Conservation (phyloP, 2,797 vertebrate species). For the Euthynnus affinis region DNA sequence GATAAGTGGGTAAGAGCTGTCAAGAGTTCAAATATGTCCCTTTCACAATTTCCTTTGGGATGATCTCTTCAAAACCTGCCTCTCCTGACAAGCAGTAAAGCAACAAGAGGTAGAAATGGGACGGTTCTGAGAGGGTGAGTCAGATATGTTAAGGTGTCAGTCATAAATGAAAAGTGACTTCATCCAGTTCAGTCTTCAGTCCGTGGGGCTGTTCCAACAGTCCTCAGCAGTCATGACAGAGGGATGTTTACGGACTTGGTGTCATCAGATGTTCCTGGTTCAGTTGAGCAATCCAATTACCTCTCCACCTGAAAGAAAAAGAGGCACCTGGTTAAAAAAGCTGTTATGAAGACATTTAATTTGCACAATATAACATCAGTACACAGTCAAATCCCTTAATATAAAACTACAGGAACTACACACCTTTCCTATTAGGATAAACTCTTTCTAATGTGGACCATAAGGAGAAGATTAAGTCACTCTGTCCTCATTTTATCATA, state of each 20-base stretch:
- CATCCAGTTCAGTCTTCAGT: constrained; percentile 23
- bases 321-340: constrained; percentile 47
- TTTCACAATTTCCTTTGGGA: constrained; percentile 28
- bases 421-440: constrained; percentile 1
- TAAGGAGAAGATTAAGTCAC: constrained; percentile 47
- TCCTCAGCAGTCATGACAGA: constrained; percentile 40
- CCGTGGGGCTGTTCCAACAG: constrained; percentile 8
- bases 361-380: neutral
- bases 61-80: constrained; percentile 23
- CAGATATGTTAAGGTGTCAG: constrained; percentile 16
- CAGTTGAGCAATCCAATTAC: constrained; percentile 6
- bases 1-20: constrained; percentile 63
- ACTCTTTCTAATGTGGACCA: constrained; percentile 24
- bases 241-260: neutral
- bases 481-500: constrained; percentile 46
- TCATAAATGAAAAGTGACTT: constrained; percentile 34
- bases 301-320: constrained; percentile 65
- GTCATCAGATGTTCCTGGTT: constrained; percentile 38
- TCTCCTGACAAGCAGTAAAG: constrained; percentile 34
- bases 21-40: constrained; percentile 34
- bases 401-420: constrained; percentile 16
- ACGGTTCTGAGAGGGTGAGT: constrained; percentile 12
- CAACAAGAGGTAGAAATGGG: constrained; percentile 51
- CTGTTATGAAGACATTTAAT: constrained; percentile 14
- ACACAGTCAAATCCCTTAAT: neutral